Evolutionary conservation across 23 tunicate genomes (phyloP).

Genomic region (Corella eumyota): DNA sequence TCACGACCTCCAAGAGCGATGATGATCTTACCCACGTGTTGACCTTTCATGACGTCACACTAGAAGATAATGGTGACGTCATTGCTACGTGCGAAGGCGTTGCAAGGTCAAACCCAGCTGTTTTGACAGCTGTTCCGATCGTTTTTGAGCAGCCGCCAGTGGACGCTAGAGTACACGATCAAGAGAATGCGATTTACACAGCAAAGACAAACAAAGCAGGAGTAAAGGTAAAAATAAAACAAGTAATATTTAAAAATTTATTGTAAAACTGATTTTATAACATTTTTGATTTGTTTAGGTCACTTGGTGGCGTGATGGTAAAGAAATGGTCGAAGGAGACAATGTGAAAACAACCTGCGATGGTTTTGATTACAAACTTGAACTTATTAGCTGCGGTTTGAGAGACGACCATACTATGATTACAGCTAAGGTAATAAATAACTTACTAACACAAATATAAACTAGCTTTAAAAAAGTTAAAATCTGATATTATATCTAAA

Average conservation of each 20-base stretch:
- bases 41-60: conserved; percentile 14
- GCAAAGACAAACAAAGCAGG: conserved; percentile 61
- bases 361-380: conserved; percentile 25
- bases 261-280: neutral
- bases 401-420: conserved; percentile 58
- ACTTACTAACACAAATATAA: neutral
- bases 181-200: conserved; percentile 46
- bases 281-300: conserved; percentile 15
- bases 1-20: neutral
- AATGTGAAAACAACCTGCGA: conserved; percentile 19
- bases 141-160: conserved; percentile 48
- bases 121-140: conserved; percentile 48
- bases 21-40: conserved; percentile 25
- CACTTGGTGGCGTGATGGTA: conserved; percentile 47
- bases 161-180: conserved; percentile 22
- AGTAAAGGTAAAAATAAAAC: conserved; percentile 18
- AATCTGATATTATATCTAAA: no score
- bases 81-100: conserved; percentile 39
- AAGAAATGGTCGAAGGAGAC: conserved; percentile 3
- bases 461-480: no score
- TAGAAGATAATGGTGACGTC: conserved; percentile 28
- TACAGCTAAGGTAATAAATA: conserved; percentile 35
- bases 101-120: conserved; percentile 14
- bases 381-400: conserved; percentile 21
- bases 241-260: neutral